A percentile compares a stretch with the other conserved stretches of the same genome.
phyloP scores from a whole-genome alignment of 2,888 invertebrate genomes.

The Cheiracanthium punctorium region DNA sequence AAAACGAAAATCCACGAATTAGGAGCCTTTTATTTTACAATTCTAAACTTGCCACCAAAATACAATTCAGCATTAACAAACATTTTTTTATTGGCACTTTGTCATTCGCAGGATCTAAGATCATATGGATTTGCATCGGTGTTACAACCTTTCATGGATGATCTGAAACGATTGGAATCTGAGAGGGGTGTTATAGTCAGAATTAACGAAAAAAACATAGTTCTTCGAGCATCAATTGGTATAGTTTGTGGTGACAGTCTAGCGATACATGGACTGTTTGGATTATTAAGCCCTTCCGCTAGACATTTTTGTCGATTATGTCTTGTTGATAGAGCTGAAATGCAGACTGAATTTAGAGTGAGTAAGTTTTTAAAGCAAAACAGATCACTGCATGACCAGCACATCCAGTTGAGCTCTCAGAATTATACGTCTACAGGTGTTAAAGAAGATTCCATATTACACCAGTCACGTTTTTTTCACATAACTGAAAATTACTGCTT shows the following conservation, averaged over 20 bases:
- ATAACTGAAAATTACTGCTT: not conserved
- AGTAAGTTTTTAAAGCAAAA: too few relatives aligned
- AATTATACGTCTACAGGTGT: not conserved
- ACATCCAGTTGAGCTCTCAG: too few relatives aligned
- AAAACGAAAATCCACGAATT: not conserved
- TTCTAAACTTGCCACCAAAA: not conserved
- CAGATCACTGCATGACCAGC: too few relatives aligned
- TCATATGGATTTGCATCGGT: not conserved
- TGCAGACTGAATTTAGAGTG: not conserved
- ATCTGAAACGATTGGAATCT: not conserved
- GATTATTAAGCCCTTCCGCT: not conserved
- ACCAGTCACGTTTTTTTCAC: not conserved
- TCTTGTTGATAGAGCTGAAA: not conserved
- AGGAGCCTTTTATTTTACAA: not conserved
- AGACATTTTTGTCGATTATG: constrained; percentile 7
- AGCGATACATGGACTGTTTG: not conserved
- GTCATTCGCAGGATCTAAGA: not conserved
- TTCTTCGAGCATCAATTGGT: not conserved
- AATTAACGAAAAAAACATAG: not conserved
- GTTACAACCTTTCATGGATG: not conserved
- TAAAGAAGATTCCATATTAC: not conserved
- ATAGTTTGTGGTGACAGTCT: not conserved
- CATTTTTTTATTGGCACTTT: not conserved
- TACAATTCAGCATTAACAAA: not conserved
- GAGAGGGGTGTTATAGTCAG: not conserved